These are phyloP conservation scores for Leptinotarsa rubiginosa DNA, from an alignment of 2,888 invertebrate genomes.

Conservation along the genomic window DNA sequence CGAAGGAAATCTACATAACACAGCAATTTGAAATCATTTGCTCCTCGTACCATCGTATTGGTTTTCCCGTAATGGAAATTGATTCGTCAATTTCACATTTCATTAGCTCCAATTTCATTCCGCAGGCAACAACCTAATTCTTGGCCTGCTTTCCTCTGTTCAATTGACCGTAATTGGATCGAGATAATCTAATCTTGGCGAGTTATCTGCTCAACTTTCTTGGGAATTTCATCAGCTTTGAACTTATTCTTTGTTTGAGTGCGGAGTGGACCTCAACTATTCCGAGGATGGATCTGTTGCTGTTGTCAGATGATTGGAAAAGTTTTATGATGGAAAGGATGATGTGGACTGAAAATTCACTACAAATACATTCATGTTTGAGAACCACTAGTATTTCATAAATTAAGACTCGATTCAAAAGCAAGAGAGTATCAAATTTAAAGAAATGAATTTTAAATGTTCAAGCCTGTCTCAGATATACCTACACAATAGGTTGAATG, in stretches of 20 bases:
- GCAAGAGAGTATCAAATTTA: no score
- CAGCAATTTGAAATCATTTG: conserved; percentile 33
- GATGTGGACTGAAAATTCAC: neutral
- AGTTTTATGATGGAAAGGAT: neutral
- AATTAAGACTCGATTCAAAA: no score
- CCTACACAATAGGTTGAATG: no score
- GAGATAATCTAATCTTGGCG: conserved; percentile 45
- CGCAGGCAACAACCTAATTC: conserved; percentile 40
- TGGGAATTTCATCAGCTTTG: conserved; percentile 44
- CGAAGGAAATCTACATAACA: conserved; percentile 25
- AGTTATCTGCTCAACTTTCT: conserved; percentile 38
- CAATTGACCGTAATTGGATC: conserved; percentile 50
- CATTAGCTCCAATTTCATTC: conserved; percentile 47
- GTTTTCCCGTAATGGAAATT: conserved; percentile 35
- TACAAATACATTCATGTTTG: no score
- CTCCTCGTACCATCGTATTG: conserved; percentile 26
- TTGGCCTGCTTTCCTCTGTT: conserved; percentile 38
- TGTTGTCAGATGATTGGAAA: conserved; percentile 2
- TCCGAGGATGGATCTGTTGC: neutral
- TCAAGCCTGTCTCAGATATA: no score
- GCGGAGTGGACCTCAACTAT: conserved; percentile 3
- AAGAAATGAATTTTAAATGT: no score
- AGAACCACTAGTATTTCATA: no score
- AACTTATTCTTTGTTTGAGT: conserved; percentile 7
- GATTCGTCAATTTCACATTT: conserved; percentile 49